Evolutionary conservation across 30 jellyfish, hydroid and myxozoan species (phyloP).

Genomic region (Pelagia noctiluca): DNA sequence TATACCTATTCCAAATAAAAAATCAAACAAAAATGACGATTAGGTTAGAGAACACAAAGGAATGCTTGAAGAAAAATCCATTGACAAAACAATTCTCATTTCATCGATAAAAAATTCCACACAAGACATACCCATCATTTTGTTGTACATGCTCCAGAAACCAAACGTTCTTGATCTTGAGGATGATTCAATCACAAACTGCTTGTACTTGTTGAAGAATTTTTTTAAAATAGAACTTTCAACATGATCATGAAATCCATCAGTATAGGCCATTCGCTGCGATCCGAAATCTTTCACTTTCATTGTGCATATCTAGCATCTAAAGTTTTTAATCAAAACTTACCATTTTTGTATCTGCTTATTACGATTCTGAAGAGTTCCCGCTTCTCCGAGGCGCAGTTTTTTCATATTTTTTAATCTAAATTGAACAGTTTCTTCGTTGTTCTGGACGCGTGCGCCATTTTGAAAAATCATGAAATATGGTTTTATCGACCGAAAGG

Average conservation of each 20-base stretch:
- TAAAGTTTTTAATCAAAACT: background rate
- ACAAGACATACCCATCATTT: conserved; percentile 17
- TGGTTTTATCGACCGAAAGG: no score
- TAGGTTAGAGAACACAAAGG: background rate
- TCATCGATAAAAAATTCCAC: background rate
- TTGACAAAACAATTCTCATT: background rate
- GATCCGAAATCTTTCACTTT: no score
- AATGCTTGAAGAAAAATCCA: background rate
- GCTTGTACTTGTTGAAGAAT: conserved; percentile 8
- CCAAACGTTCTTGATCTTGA: conserved; percentile 23
- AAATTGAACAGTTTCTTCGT: background rate
- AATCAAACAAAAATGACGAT: background rate
- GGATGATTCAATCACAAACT: conserved; percentile 21
- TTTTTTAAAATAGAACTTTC: conserved; percentile 18
- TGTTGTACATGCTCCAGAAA: conserved; percentile 46
- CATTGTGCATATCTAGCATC: conserved; percentile 27
- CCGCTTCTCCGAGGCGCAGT: conserved; percentile 19
- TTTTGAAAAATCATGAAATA: no score
- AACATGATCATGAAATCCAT: conserved; percentile 18
- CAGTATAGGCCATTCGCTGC: no score
- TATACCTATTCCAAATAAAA: background rate
- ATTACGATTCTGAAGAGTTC: conserved; percentile 9
- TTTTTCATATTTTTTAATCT: conserved; percentile 3
- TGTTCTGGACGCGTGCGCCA: conserved; percentile 21
- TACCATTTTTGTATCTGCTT: conserved; percentile 7